phyloP scores from a whole-genome alignment of 2,797 vertebrate species.

The Melanotaenia nigrans region DNA sequence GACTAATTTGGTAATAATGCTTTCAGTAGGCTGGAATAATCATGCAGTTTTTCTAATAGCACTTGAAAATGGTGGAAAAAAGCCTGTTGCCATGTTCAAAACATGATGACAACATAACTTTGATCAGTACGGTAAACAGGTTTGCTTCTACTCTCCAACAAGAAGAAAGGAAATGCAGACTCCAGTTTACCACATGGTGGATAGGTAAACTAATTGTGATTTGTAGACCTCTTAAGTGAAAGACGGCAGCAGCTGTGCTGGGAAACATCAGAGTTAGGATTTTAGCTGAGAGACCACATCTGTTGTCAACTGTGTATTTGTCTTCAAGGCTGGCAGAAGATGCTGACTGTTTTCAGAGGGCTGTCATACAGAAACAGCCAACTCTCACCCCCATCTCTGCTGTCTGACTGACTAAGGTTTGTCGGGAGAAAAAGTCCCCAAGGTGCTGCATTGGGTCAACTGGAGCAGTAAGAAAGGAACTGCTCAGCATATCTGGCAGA shows the following conservation, averaged over 20 bases:
- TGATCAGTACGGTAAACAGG: not conserved
- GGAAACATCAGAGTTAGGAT: conserved; percentile 32
- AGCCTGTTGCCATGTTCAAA: not conserved
- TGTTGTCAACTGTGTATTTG: conserved; percentile 52
- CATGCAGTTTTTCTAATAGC: too few species aligned
- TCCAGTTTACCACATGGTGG: not conserved
- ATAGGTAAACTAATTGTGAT: conserved; percentile 25
- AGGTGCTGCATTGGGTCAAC: conserved; percentile 29
- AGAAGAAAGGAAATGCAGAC: conserved; percentile 11
- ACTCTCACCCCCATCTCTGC: conserved; percentile 30
- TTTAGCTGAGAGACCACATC: conserved; percentile 49
- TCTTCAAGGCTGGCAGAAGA: conserved; percentile 44
- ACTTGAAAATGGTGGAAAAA: not conserved
- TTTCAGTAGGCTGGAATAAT: not conserved
- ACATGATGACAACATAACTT: not conserved
- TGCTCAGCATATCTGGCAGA: conserved; percentile 20
- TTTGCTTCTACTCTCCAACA: conserved; percentile 5
- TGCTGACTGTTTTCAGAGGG: conserved; percentile 54
- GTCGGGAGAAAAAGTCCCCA: conserved; percentile 2
- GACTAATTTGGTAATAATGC: not conserved
- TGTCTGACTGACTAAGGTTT: conserved; percentile 22
- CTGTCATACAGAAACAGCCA: conserved; percentile 49
- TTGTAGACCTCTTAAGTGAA: conserved; percentile 14
- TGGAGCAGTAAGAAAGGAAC: conserved; percentile 23
- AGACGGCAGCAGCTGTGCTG: conserved; percentile 13